phyloP scores from a whole-genome alignment of 2,888 invertebrate species.

The Pinctada fucata region DNA sequence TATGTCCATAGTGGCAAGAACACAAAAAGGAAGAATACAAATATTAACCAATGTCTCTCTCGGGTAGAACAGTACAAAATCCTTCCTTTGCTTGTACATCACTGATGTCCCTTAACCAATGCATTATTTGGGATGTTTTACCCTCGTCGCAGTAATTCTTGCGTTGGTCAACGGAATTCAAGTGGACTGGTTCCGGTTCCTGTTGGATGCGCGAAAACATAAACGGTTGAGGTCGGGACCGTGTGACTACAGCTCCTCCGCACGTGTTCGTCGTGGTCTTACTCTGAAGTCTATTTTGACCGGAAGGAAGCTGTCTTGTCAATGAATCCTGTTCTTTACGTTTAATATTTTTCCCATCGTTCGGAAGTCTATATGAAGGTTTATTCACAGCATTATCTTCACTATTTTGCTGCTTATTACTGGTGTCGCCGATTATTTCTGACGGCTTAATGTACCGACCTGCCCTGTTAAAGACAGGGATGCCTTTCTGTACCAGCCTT shows the following conservation, averaged over 20 bases:
- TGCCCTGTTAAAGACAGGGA: conserved; percentile 13
- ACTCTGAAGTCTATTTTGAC: not conserved
- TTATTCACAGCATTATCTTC: not conserved
- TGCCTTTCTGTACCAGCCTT: conserved; percentile 14
- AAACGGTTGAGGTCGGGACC: conserved; percentile 25
- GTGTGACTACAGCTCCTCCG: conserved; percentile 25
- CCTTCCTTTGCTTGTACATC: conserved; percentile 29
- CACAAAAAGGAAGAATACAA: no score
- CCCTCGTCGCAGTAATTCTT: conserved; percentile 36
- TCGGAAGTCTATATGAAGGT: not conserved
- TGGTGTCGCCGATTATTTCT: not conserved
- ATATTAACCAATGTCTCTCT: not conserved
- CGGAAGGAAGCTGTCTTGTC: not conserved
- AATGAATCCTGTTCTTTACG: not conserved
- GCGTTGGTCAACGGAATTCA: not conserved
- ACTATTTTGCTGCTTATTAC: not conserved
- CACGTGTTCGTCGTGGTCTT: conserved; percentile 19
- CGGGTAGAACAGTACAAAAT: conserved; percentile 28
- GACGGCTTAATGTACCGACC: conserved; percentile 13
- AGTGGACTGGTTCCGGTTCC: not conserved
- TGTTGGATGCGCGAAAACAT: conserved; percentile 27
- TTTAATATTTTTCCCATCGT: not conserved
- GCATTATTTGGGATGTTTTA: conserved; percentile 33
- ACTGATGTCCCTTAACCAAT: conserved; percentile 28
- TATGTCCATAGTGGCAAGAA: no score